phyloP scores from a whole-genome alignment of 1,140 invertebrate species.

The Leptoteleia sp. region DNA sequence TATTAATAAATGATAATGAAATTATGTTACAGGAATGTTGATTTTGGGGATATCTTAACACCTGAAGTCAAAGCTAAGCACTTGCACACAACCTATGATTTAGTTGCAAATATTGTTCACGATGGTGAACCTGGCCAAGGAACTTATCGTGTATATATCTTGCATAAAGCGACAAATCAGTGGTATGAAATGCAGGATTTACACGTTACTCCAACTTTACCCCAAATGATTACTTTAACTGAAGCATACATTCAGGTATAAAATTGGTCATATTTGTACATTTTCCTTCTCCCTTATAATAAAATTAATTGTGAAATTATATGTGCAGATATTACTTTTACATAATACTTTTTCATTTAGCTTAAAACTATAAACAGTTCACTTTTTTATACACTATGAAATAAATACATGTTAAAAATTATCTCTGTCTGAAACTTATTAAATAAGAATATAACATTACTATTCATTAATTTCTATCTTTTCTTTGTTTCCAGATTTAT shows the following conservation, averaged over 20 bases:
- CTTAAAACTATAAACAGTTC: too few relatives aligned
- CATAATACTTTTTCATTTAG: too few relatives aligned
- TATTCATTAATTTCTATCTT: too few relatives aligned
- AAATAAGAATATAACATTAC: too few relatives aligned
- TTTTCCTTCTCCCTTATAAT: too few relatives aligned
- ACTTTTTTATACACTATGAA: too few relatives aligned
- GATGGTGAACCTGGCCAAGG: slow-evolving; percentile 97
- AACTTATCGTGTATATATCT: slow-evolving; percentile 96
- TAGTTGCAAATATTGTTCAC: slow-evolving; percentile 99
- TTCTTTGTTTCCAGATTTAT: slow-evolving; percentile 73
- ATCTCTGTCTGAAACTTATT: too few relatives aligned
- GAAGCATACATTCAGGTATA: slow-evolving; percentile 97
- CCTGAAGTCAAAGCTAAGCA: slow-evolving; percentile 90
- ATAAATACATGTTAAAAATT: too few relatives aligned
- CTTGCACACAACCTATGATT: slow-evolving; percentile 94
- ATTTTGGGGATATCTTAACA: slow-evolving; percentile 97
- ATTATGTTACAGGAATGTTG: slow-evolving; percentile 89
- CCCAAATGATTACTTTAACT: slow-evolving; percentile 99
- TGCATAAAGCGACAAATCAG: slow-evolving; percentile 94
- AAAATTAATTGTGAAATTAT: too few relatives aligned
- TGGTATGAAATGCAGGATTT: slow-evolving; percentile 99
- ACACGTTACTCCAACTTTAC: slow-evolving; percentile 98
- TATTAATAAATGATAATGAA: too few relatives aligned
- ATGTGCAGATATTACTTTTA: too few relatives aligned
- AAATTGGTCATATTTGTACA: slow-evolving; percentile 5